Conservation (phyloP, 2,888 invertebrate species). For the Pyrocoelia pectoralis region DNA sequence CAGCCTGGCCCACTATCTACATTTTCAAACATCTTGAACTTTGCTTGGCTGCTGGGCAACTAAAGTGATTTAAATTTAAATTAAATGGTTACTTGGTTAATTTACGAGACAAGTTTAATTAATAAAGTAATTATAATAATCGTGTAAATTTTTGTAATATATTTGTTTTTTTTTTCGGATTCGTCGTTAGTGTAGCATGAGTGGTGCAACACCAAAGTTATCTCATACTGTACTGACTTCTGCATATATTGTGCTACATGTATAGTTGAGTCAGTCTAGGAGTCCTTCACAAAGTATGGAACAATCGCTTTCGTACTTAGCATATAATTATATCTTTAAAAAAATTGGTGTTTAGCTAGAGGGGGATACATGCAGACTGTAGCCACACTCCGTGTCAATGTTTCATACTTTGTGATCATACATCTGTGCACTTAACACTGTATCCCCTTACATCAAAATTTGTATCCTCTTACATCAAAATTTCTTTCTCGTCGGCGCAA, state of each 20-base stretch:
- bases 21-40: conserved; percentile 58
- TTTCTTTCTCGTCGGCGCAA: conserved; percentile 35
- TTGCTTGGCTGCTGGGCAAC: conserved; percentile 58
- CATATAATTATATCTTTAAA: conserved; percentile 41
- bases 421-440: conserved; percentile 54
- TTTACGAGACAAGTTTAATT: conserved; percentile 58
- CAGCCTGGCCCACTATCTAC: conserved; percentile 58
- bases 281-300: conserved; percentile 56
- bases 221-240: conserved; percentile 48
- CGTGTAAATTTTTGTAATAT: conserved; percentile 64
- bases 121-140: conserved; percentile 59
- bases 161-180: conserved; percentile 51
- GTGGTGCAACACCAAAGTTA: conserved; percentile 46
- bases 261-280: conserved; percentile 50
- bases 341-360: conserved; percentile 38
- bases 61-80: conserved; percentile 56
- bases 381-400: conserved; percentile 43
- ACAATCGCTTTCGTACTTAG: conserved; percentile 51
- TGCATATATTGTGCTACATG: conserved; percentile 52
- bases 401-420: conserved; percentile 59
- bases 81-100: conserved; percentile 54
- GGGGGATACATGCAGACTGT: conserved; percentile 41
- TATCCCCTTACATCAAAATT: no score
- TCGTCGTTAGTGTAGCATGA: conserved; percentile 46
- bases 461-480: conserved; percentile 44